Evolutionary conservation across 1,140 invertebrate species (phyloP), one percentile per base, ranked within the genome.

Genomic region (Drosophila punjabiensis): DNA sequence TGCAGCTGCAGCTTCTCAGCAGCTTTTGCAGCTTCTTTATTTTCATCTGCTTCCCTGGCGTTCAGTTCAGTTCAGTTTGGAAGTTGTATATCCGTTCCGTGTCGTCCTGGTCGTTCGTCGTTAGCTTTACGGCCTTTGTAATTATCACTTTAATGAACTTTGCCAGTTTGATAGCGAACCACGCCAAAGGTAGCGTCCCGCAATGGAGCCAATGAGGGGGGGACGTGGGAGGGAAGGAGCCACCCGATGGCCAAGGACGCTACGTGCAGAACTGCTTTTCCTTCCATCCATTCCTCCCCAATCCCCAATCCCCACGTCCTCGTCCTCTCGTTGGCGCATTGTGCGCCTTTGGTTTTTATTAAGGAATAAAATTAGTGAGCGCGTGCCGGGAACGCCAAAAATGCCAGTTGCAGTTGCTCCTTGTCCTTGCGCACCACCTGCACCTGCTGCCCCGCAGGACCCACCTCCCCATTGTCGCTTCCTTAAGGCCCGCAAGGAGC

Each of bases 141-240:
- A 89, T 89, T 89, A 89, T 89, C 86, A 86, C 86, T 90, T 86
- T 89, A 89, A 89, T 90, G 86, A 89, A 89, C 86, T 90, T 90
- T 89, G 73, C 86, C 75, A 82, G 78, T 82, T 76, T 90, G 79
- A 89, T 90, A 82, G 68, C 79, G 69, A 62, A 32, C 56, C n/a
- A 60, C 69, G 76, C 48, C 62, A 61, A 60, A 77, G 79, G 69
- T 75, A 74, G 43, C 48, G 9, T 24, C 74, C 55, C 55, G 55
- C 60, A 75, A 79, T 81, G 82, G 48, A 65, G 41, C 30, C 58
- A 61, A 37, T 45, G 74, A 41, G 62, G 5, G 62, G 5, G 53
- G 16, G 28, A 37, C 13, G 58, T 24, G 24, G 24, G 24, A 24
- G 14, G 47, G 62, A n/a, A 16, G n/a, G 33, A 20, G 63, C 11